These are phyloP conservation scores for Steatornis caripensis DNA, from an alignment of 2,113 vertebrate genomes.

Conservation along the genomic window DNA sequence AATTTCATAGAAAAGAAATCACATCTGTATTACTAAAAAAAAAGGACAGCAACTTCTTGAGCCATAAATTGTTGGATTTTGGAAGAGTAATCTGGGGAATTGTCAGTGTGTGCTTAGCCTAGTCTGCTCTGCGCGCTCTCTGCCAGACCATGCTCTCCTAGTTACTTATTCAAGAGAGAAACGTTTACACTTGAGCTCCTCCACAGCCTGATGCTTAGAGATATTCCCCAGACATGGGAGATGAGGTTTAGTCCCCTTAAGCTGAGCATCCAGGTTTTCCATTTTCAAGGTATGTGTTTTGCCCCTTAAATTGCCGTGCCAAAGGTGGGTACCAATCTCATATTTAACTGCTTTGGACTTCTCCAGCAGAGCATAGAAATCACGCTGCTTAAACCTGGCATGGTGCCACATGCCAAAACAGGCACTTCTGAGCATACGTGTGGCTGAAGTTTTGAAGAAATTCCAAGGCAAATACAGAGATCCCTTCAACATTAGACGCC, in stretches of 20 bases:
- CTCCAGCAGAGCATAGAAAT: background rate
- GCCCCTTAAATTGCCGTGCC: background rate
- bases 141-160: background rate
- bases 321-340: background rate
- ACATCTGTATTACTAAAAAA: background rate
- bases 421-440: background rate
- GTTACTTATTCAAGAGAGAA: background rate
- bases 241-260: background rate
- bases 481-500: background rate
- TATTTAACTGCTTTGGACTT: background rate
- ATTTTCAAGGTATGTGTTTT: background rate
- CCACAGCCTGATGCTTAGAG: background rate
- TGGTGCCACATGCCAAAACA: background rate
- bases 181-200: background rate
- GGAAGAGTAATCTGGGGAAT: background rate
- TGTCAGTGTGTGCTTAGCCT: background rate
- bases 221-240: background rate
- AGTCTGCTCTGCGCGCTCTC: background rate
- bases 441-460: background rate
- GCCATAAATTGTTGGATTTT: background rate
- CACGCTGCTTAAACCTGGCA: background rate
- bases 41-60: background rate
- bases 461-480: slow-evolving; percentile 1
- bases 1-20: background rate
- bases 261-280: background rate